These are phyloP conservation scores for Lymantria dispar DNA, from an alignment of 2,888 invertebrate genomes.

Conservation along the genomic window DNA sequence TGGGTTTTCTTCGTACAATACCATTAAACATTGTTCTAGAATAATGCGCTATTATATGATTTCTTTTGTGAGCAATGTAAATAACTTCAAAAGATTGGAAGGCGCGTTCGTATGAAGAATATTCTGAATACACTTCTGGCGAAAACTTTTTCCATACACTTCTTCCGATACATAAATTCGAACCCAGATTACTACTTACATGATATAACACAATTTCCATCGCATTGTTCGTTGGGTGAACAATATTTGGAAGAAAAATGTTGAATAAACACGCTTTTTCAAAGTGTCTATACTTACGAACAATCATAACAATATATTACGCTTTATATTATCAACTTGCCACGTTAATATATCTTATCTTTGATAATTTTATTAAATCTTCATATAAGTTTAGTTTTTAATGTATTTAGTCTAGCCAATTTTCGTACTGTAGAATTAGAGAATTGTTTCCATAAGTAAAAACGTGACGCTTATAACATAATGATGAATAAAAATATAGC, in stretches of 20 bases:
- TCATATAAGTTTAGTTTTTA: too few species aligned
- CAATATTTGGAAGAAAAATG: constrained; percentile 19
- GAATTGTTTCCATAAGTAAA: constrained; percentile 3
- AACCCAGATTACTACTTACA: constrained; percentile 48
- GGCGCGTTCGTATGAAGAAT: constrained; percentile 28
- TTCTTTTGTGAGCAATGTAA: constrained; percentile 12
- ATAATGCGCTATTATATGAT: constrained; percentile 31
- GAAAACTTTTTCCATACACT: constrained; percentile 59
- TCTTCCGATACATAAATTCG: constrained; percentile 63
- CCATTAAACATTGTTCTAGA: constrained; percentile 56
- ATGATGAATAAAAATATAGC: constrained; percentile 1
- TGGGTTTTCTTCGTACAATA: constrained; percentile 43
- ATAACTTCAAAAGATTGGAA: constrained; percentile 14
- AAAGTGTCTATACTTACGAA: constrained; percentile 15
- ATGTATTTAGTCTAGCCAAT: not conserved
- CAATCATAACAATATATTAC: constrained; percentile 20
- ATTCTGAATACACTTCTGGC: constrained; percentile 33
- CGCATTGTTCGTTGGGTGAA: constrained; percentile 27
- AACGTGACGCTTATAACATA: constrained; percentile 1
- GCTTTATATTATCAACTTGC: constrained; percentile 14
- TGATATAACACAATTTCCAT: constrained; percentile 31
- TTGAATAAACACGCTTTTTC: constrained; percentile 27
- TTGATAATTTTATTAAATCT: not conserved
- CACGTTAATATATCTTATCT: constrained; percentile 12
- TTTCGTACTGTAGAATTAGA: not conserved